Evolutionary conservation across 64 coral and sea anemone genomes (phyloP), one percentile per base, ranked within the genome.

Genomic region (Porites australiensis): DNA sequence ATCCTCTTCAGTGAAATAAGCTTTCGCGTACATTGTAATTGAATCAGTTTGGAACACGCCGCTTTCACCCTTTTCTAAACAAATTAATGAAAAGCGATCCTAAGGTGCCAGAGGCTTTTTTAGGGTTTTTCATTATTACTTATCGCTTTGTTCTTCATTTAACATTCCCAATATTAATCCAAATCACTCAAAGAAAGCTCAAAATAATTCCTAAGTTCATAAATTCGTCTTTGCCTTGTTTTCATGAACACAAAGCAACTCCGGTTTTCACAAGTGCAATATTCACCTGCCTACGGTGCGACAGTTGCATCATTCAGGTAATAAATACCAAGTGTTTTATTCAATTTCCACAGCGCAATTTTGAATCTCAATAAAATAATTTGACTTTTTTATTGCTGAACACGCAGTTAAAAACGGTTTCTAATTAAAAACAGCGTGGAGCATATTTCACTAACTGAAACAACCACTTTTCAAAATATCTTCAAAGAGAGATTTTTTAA

Each of bases 1-100:
- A 65, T 53, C 63, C 45, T 67, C n/a, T 68, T 47, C 58, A 7
- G 11, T 50, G 61, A 49, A 69, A 66, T 84, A 69, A 84, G 65
- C 81, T 68, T 6, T 50, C 45, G 16, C 63, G 6, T 63, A 49
- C 11, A 45, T 9, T 47, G 27, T 64, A 82, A 82, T 82, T 82
- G 79, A 82, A 64, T 64, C 43, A 64, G 79, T 48, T 47, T 64
- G 13, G 23, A 65, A 7, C 27, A 63, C 79, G 47, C 79, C 37
- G 20, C 65, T 82, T 64, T 64, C 58, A 63, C 79, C 37, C 22
- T 82, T 82, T 64, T 64, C 58, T 82, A 82, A 82, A 82, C 79
- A 64, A 44, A n/a, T 62, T 82, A 82, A 66, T 82, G 47, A 84
- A 79, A 68, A 84, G 22, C 81, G 69, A 49, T 78, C 57, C 15